These are phyloP conservation scores for Aurelia aurita complex sp. Pacific DNA, from an alignment of 30 jellyfish, hydroid and myxozoan genomes.

Conservation along the genomic window DNA sequence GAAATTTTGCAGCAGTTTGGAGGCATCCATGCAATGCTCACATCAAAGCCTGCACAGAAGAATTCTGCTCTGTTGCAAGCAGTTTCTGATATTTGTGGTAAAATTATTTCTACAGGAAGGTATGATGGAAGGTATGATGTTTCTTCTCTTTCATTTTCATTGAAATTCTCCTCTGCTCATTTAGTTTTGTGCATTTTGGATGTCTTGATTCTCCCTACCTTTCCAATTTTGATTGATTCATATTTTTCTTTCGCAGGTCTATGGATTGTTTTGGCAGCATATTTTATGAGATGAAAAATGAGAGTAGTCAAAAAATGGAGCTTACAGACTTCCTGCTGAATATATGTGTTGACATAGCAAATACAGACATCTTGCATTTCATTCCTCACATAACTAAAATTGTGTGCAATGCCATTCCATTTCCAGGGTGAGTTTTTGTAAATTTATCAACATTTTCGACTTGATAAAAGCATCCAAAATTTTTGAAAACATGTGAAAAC, in stretches of 20 bases:
- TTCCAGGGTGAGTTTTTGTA: neutral
- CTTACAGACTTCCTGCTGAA: neutral
- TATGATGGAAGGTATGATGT: neutral
- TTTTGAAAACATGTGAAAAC: no score
- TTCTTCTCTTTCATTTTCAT: no score
- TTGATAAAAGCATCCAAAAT: no score
- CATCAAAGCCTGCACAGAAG: neutral
- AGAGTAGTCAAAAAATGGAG: neutral
- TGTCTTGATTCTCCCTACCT: no score
- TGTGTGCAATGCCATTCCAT: neutral
- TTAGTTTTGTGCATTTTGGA: no score
- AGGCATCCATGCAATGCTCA: constrained; percentile 8
- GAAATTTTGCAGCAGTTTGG: constrained; percentile 17
- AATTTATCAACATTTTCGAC: no score
- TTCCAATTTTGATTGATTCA: no score
- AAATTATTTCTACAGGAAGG: neutral
- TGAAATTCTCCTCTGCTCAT: no score
- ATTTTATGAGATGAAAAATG: neutral
- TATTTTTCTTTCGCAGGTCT: neutral
- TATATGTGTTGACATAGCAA: constrained; percentile 20
- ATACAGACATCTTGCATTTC: constrained; percentile 3
- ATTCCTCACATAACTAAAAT: neutral
- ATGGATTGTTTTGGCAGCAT: neutral
- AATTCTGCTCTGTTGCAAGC: constrained; percentile 9
- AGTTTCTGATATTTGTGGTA: constrained; percentile 1